Percentiles rank a stretch among this genome's conserved stretches.
Conservation (phyloP, 2,113 vertebrate genomes). For the Oceanites oceanicus region DNA sequence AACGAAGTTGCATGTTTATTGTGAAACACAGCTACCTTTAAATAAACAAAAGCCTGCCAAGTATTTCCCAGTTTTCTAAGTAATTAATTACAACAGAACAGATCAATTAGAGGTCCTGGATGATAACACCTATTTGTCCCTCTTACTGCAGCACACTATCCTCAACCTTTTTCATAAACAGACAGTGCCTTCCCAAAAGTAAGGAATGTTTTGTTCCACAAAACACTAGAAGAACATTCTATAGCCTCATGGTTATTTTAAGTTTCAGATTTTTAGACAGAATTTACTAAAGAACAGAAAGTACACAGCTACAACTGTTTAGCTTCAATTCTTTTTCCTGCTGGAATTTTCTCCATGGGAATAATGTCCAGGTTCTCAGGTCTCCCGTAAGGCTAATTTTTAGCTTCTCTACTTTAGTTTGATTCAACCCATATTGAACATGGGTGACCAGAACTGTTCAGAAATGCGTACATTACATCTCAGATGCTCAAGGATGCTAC, state of each 20-base stretch:
- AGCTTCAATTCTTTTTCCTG: not conserved
- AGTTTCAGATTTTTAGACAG: not conserved
- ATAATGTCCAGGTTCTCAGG: not conserved
- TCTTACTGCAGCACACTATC: not conserved
- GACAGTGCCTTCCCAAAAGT: not conserved
- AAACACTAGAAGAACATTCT: not conserved
- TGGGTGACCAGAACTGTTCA: not conserved
- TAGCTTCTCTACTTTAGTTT: not conserved
- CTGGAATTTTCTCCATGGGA: not conserved
- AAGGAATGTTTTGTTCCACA: not conserved
- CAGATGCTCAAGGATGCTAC: not conserved
- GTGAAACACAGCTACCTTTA: not conserved
- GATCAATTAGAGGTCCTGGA: not conserved
- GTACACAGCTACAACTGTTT: not conserved
- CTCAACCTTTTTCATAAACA: not conserved
- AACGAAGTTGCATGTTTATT: not conserved
- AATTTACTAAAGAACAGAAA: not conserved
- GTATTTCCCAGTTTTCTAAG: not conserved
- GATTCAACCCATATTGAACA: not conserved
- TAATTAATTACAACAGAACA: not conserved
- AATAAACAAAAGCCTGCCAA: not conserved
- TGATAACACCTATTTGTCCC: not conserved
- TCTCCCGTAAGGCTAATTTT: not conserved
- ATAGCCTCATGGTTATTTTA: not conserved
- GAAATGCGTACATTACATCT: rapidly evolving